phyloP scores from a whole-genome alignment of 2,113 vertebrate genomes.

The Geothlypis trichas region DNA sequence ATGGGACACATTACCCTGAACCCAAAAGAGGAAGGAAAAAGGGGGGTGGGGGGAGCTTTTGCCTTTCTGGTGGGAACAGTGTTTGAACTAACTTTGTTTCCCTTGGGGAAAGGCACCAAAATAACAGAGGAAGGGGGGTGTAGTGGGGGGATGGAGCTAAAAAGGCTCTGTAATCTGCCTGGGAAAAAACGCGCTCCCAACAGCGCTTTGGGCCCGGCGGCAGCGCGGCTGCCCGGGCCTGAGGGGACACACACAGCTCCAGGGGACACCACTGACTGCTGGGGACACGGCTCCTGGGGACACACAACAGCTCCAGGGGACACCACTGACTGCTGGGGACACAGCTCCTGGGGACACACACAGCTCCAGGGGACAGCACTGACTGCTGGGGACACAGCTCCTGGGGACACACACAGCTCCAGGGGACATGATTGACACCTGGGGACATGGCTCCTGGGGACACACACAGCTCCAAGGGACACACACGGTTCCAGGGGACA shows the following conservation, averaged over 20 bases:
- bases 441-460: no score
- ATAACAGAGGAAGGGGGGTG: constrained; percentile 68
- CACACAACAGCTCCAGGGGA: no score
- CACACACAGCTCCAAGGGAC: background rate
- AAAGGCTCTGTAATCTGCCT: constrained; percentile 57
- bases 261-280: background rate
- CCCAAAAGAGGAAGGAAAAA: constrained; percentile 69
- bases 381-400: no score
- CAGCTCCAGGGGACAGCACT: no score
- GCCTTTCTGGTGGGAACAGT: constrained; percentile 68
- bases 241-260: background rate
- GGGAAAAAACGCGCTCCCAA: constrained; percentile 49
- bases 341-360: no score
- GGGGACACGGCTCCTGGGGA: background rate
- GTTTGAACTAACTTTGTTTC: constrained; percentile 37
- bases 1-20: constrained; percentile 66
- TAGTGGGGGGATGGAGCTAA: constrained; percentile 1
- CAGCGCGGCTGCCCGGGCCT: background rate
- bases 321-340: no score
- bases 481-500: no score
- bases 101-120: constrained; percentile 72
- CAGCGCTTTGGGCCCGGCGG: background rate
- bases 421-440: background rate
- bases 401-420: no score
- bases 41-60: background rate